Evolutionary conservation across 2,888 invertebrate genomes (phyloP).

Genomic region (Zeuzera pyrina): DNA sequence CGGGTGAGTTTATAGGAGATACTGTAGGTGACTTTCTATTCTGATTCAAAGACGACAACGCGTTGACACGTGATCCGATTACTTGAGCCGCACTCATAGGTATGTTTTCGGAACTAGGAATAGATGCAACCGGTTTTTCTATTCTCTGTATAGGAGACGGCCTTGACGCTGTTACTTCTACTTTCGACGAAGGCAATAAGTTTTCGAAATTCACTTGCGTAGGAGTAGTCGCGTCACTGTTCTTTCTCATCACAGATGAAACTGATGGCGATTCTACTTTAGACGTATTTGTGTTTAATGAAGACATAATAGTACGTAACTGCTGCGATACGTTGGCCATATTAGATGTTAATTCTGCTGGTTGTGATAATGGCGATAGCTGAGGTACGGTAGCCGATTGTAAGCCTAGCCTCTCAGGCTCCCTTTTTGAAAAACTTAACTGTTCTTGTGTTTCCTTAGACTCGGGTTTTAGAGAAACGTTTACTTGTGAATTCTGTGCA

Average conservation of each 20-base stretch:
- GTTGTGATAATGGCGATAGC: slow-evolving; percentile 80
- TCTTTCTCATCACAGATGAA: slow-evolving; percentile 60
- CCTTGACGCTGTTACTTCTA: slow-evolving; percentile 52
- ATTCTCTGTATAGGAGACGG: slow-evolving; percentile 52
- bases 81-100: slow-evolving; percentile 54
- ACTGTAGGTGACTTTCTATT: slow-evolving; percentile 60
- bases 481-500: slow-evolving; percentile 20
- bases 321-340: slow-evolving; percentile 82
- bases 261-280: slow-evolving; percentile 61
- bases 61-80: slow-evolving; percentile 52
- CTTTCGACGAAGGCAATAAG: slow-evolving; percentile 63
- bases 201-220: slow-evolving; percentile 69
- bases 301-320: slow-evolving; percentile 77
- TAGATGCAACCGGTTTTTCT: slow-evolving; percentile 40
- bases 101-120: slow-evolving; percentile 34
- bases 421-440: slow-evolving; percentile 35
- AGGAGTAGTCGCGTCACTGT: slow-evolving; percentile 47
- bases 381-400: slow-evolving; percentile 76
- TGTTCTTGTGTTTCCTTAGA: slow-evolving; percentile 33
- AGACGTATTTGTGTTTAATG: slow-evolving; percentile 67
- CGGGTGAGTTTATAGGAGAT: slow-evolving; percentile 59
- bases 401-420: slow-evolving; percentile 43
- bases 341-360: slow-evolving; percentile 79
- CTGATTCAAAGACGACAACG: slow-evolving; percentile 49
- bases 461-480: slow-evolving; percentile 27